A percentile compares a stretch with the other conserved stretches of the same genome.
Conservation (phyloP, 2,113 vertebrate genomes). For the Ardeotis arabs region DNA sequence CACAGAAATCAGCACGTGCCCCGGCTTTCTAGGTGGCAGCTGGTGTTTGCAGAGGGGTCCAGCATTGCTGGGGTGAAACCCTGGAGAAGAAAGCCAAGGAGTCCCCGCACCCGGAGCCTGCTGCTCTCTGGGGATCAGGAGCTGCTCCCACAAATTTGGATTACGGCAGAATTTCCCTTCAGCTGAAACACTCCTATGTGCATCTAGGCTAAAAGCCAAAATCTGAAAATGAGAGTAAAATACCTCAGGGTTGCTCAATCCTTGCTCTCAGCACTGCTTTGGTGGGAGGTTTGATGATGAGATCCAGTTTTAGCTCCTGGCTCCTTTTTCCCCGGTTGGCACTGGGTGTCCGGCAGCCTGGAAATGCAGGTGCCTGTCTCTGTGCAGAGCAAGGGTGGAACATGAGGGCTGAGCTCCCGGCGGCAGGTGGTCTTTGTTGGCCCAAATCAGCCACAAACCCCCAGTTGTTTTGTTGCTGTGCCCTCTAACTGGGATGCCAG, state of each 20-base stretch:
- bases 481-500: background rate
- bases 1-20: background rate
- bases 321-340: background rate
- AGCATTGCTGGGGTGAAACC: background rate
- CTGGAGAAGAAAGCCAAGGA: background rate
- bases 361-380: fast-evolving
- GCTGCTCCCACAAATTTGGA: background rate
- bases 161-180: background rate
- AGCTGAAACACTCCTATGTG: background rate
- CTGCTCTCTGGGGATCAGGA: background rate
- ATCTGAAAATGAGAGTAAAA: background rate
- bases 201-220: background rate
- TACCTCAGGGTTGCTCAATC: background rate
- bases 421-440: fast-evolving
- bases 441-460: background rate
- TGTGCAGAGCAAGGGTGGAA: fast-evolving
- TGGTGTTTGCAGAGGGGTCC: background rate
- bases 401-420: background rate
- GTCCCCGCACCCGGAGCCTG: background rate
- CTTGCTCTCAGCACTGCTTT: background rate
- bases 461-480: background rate
- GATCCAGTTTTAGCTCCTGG: background rate
- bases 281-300: background rate
- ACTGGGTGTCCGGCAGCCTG: background rate
- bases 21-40: background rate